Base-by-base conservation (phyloP, 1,140 invertebrate species). In the Drosophila triauraria region DNA sequence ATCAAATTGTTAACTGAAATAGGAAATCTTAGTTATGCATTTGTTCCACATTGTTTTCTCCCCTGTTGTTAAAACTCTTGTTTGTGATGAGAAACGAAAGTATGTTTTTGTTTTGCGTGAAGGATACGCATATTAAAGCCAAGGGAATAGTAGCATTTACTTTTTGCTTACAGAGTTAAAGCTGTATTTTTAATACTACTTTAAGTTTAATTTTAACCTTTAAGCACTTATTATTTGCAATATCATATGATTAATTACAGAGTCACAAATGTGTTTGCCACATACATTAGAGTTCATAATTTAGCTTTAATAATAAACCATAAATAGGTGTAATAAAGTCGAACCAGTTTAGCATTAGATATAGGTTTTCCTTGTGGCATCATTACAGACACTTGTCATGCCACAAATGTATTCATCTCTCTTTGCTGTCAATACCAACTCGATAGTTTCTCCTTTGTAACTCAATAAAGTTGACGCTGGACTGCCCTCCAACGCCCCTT, bases 1-100 rank as follows among this genome's bases (percentile, higher is more conserved):
- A 84, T 90, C 74, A 88, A 88, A 90, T 88, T 90, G 80, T 80
- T 81, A 87, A 87, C 85, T 88, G 78, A 90, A 88, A 90, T 81
- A 90, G 78, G 65, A 88, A 90, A 88, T 88, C 84, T 90, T 88
- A 81, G 80, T 88, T 88, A 81, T 88, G 80, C 84, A 67, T 63
- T 63, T 78, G 77, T 67, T 60, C 46, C 62, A 79, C 48, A 82
- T 76, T 43, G 60, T 83, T 77, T 40, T 74, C 48, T 51, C 2
- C 13, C 17, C 30, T 42, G 51, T 47, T 68, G 46, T 58, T 48
- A 35, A 25, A 61, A 70, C 53, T 72, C 27, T 70, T 61, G 46
- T 56, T 48, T n/a, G 65, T 4, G 38, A 43, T 59, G 53, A 51
- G 53, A 43, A 71, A 38, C 30, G 12, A 0, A 68, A 54, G 67